Evolutionary conservation across 2,888 invertebrate species (phyloP).

Genomic region (Catocala nupta): DNA sequence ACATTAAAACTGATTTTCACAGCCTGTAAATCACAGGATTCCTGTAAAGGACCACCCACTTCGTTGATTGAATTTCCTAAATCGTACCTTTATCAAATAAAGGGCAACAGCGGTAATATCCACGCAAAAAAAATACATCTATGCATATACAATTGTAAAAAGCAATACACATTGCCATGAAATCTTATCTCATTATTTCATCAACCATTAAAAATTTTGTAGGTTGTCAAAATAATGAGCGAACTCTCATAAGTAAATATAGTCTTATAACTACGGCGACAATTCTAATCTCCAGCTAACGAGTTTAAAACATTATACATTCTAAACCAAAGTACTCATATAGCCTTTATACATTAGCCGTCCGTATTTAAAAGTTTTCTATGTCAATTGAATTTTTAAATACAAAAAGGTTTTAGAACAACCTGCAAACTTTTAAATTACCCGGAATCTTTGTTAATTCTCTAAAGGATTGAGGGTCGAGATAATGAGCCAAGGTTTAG

Average conservation of each 20-base stretch:
- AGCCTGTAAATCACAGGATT: too few relatives aligned
- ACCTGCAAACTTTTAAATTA: slow-evolving; percentile 59
- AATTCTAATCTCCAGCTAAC: neutral
- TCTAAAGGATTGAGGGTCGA: slow-evolving; percentile 40
- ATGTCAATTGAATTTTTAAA: slow-evolving; percentile 47
- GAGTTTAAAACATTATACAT: slow-evolving; percentile 1
- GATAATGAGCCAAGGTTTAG: slow-evolving; percentile 30
- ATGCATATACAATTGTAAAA: neutral
- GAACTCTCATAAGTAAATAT: neutral
- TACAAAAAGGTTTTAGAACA: slow-evolving; percentile 41
- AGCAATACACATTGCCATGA: neutral
- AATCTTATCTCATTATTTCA: slow-evolving; percentile 7
- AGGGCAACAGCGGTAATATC: too few relatives aligned
- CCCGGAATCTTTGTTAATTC: slow-evolving; percentile 56
- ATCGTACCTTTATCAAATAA: too few relatives aligned
- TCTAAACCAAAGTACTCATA: slow-evolving; percentile 2
- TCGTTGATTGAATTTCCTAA: too few relatives aligned
- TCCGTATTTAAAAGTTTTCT: slow-evolving; percentile 26
- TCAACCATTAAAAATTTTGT: neutral
- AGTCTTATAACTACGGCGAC: neutral
- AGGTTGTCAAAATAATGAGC: too few relatives aligned
- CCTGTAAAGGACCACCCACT: too few relatives aligned
- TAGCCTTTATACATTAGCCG: neutral
- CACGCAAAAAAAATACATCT: too few relatives aligned
- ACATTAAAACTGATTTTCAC: too few relatives aligned